Base-by-base conservation (phyloP, 2,797 vertebrate genomes). In the Takifugu ocellatus region DNA sequence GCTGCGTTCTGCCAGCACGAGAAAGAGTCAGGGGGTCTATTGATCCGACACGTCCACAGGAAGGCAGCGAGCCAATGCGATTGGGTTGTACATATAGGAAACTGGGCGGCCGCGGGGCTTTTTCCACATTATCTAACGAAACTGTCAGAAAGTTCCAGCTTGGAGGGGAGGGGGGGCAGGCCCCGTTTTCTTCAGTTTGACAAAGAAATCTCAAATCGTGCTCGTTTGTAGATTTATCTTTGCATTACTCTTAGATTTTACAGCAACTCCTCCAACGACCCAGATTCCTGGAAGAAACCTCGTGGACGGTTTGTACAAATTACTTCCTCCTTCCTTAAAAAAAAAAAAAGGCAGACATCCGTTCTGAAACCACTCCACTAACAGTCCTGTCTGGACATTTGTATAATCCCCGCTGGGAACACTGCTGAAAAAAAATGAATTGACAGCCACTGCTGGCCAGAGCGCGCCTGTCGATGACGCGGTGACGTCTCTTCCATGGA, bases 111-210 rank as follows among this genome's bases (percentile, higher is more conserved):
- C 84, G 66, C 50, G 17, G 86, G 90, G 47, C 68, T 85, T 90
- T 91, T 92, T 92, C 91, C 90, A 92, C 89, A 90, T 92, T 90
- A 88, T 62, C 79, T 79, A 82, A 82, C 81, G 69, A 88, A 84
- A 84, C 59, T 57, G 63, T 73, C 52, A 74, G 67, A 84, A 81
- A 78, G 59, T 49, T 78, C 49, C 6, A 9, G 57, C 53, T 74
- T 68, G 24, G 25, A 65, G 49, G 64, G 25, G 61, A 76, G 25
- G 49, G 61, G 75, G 25, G 3, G 5, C 29, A 17, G 29, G 58
- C 36, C 39, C 7, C 31, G 16, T 1, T 1, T 69, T 67, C 73
- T 78, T 14, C 14, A 16, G 21, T 49, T 61, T 46, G 12, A 3
- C 60, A 61, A 70, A 50, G 0, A n/a, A 24, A 66, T 52, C 52